These are phyloP conservation scores for Lanius collurio DNA, from an alignment of 2,113 vertebrate species.

Conservation along the genomic window DNA sequence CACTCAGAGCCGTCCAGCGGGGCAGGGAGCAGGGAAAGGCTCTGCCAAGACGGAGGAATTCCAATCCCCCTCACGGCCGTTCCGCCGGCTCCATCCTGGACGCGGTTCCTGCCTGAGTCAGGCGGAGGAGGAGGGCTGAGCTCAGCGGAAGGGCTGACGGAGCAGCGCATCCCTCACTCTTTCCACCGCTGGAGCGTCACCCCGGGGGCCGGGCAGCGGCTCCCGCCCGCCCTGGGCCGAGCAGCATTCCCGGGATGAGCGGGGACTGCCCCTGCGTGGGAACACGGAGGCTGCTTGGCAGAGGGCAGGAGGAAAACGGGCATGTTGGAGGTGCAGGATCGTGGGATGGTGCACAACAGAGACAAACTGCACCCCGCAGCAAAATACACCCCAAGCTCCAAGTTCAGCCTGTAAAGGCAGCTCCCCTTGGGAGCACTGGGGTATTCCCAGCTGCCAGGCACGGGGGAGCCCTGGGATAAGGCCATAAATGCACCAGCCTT, in stretches of 20 bases:
- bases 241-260: not conserved
- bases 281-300: not conserved
- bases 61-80: conserved; percentile 20
- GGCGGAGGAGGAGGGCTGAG: not conserved
- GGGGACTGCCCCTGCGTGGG: fast-evolving
- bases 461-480: not conserved
- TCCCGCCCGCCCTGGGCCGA: not conserved
- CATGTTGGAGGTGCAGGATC: not conserved
- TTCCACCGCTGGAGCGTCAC: not conserved
- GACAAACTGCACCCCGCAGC: fast-evolving
- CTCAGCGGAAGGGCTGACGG: conserved; percentile 39
- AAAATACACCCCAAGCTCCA: not conserved
- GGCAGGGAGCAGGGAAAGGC: not conserved
- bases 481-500: not conserved
- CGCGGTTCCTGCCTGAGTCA: conserved; percentile 72
- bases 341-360: fast-evolving
- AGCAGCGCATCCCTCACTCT: not conserved
- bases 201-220: not conserved
- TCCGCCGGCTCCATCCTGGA: conserved; percentile 48
- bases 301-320: not conserved
- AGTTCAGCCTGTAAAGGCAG: not conserved
- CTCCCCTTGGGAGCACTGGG: not conserved
- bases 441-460: not conserved
- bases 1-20: not conserved
- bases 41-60: conserved; percentile 27